Base-by-base conservation (phyloP, 2,888 invertebrate genomes). In the Teleiodes luculella region DNA sequence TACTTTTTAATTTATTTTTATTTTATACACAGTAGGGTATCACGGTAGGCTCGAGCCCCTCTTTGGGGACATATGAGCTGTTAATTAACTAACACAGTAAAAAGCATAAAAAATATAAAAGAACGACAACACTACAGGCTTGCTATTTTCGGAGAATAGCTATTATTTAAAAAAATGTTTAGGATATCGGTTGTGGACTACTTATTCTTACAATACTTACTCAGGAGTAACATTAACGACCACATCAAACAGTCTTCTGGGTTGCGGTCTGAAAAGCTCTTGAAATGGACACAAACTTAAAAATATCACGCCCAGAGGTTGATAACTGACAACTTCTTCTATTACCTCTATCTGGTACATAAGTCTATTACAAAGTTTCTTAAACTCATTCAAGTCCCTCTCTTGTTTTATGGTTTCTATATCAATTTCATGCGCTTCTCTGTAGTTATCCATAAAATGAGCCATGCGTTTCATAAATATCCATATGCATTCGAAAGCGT, bases 281-380 rank as follows among this genome's bases (percentile, higher is more conserved):
- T 95, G 95, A 74, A 97, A 94, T 28, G 93, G 92, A 18, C 84
- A 82, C 51, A 95, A 88, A 54, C 94, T 92, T 28, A 97, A 74
- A 61, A 93, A 91, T 31, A 97, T 76, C 47, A 97, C 74, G 0
- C 97, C 97, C 55, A 97, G 74, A 0, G 93, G 91, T 65, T 95
- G 93, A 52, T 89, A 89, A 57, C 92, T 91, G 6, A 92, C 89
- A 24, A 96, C 92, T 1, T 91, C 91, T 56, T 93, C 91, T 14
- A 96, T 92, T 47, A 90, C 87, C 1, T 92, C 91, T 67, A 94
- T 91, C 85, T 97, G 95, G 4, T 88, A 84, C 52, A 92, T 91
- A 62, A 95, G 95, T 50, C 92, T 91, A 45, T 92, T 91, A 65
- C 96, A 94, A 67, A 93, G 90, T 54, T 85, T 82, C 10, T 94